Evolutionary conservation across 2,797 vertebrate genomes (phyloP), one percentile per base, ranked within the genome.

Genomic region (Danio jaintianensis): DNA sequence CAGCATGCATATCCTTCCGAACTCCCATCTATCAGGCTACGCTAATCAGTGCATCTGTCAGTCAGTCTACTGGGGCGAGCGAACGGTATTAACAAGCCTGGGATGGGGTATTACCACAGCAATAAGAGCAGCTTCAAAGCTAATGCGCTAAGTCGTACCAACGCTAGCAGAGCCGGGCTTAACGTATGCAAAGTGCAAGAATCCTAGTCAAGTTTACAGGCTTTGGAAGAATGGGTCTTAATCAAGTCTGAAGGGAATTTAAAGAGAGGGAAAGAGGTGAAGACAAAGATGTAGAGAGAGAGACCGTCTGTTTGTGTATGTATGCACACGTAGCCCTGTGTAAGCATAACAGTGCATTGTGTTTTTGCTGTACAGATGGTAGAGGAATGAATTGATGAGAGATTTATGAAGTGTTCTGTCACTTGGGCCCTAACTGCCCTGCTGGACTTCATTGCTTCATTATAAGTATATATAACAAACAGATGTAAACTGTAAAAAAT

Each of bases 31-130:
- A 86, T 89, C 89, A 64, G 88, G 87, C 89, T 78, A 81, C 83
- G 85, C 83, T 93, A 92, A 91, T 93, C 91, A 90, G 86, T 86
- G 85, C 84, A 68, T 68, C 88, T 91, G 90, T 87, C 91, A 91
- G 89, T 93, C 91, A 91, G 78, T 64, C 78, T 80, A 20, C 59
- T 58, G 85, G 64, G 69, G 69, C 69, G 55, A 80, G 88, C 85
- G 82, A 89, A 88, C 89, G 86, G 89, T 89, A 86, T 92, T 91
- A 91, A 88, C 82, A 85, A 83, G 81, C 83, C 87, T 83, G 82
- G 84, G 86, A 78, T 87, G 83, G 88, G 88, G 82, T 86, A 87
- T 69, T 82, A 86, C 82, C 85, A 84, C 61, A 79, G 77, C 56
- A 79, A 79, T 79, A 79, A 79, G 77, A 70, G 77, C 66, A 66